Evolutionary conservation across 92 coral and sea anemone species (phyloP).

Genomic region (Siderastrea siderea): DNA sequence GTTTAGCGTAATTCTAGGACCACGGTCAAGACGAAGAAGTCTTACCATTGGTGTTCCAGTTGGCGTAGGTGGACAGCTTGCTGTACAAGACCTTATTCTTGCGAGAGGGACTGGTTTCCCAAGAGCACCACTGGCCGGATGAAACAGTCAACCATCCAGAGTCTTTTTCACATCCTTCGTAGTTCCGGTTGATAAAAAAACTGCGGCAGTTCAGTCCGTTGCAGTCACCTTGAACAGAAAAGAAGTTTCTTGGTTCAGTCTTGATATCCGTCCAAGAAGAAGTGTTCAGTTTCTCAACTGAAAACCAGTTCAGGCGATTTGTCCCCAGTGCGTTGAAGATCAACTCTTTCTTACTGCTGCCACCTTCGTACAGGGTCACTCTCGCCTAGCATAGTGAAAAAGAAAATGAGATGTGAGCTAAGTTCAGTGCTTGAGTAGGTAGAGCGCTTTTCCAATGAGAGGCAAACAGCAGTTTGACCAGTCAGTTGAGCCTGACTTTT

Average conservation of each 20-base stretch:
- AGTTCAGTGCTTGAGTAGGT: too few relatives aligned
- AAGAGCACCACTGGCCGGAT: not conserved
- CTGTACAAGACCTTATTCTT: conserved; percentile 11
- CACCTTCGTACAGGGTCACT: conserved; percentile 33
- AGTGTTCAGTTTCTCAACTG: not conserved
- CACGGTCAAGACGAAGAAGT: too few relatives aligned
- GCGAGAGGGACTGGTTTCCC: conserved; percentile 12
- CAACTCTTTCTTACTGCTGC: conserved; percentile 3
- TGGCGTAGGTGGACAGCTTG: not conserved
- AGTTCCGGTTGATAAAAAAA: conserved; percentile 48
- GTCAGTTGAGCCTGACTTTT: too few relatives aligned
- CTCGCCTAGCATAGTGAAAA: conserved; percentile 18
- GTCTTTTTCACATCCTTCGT: conserved; percentile 24
- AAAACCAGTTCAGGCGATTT: conserved; percentile 38
- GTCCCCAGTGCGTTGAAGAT: conserved; percentile 20
- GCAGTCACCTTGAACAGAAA: conserved; percentile 9
- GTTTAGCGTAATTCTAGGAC: too few relatives aligned
- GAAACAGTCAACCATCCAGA: conserved; percentile 44
- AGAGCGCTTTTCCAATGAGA: too few relatives aligned
- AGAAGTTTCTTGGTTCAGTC: not conserved
- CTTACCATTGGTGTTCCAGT: conserved; percentile 24
- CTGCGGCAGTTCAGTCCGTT: not conserved
- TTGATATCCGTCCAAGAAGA: conserved; percentile 44
- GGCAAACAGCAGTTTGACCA: too few relatives aligned
- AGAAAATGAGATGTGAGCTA: not conserved